phyloP scores from a whole-genome alignment of 2,797 vertebrate genomes.

The Acomys russatus region DNA sequence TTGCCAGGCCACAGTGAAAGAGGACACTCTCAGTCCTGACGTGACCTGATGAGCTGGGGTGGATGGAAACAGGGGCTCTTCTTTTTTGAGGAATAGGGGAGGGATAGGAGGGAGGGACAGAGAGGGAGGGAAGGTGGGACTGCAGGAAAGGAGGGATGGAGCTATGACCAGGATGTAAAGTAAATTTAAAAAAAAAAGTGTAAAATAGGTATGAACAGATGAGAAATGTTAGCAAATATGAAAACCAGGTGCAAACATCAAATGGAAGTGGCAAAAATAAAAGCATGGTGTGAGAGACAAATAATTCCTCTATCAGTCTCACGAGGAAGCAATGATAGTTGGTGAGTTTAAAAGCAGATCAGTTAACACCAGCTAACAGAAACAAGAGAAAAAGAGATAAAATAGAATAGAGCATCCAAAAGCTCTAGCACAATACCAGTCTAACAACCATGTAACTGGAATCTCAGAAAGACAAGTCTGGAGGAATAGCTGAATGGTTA shows the following conservation, averaged over 20 bases:
- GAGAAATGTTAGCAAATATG: background rate
- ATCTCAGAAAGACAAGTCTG: background rate
- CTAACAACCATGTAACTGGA: background rate
- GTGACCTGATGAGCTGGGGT: no score
- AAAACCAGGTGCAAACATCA: background rate
- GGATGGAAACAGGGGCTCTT: no score
- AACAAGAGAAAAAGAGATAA: background rate
- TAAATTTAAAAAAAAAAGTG: no score
- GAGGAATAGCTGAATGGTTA: background rate
- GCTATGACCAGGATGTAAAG: no score
- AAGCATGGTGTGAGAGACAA: background rate
- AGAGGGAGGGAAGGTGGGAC: no score
- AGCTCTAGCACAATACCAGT: background rate
- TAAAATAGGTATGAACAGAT: background rate
- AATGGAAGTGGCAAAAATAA: conserved; percentile 39
- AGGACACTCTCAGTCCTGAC: no score
- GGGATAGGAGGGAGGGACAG: no score
- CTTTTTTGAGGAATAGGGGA: no score
- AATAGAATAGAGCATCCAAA: background rate
- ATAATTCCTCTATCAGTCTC: background rate
- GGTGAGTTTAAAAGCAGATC: background rate
- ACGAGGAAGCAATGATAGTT: background rate
- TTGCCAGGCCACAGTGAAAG: no score
- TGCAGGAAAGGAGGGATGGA: no score
- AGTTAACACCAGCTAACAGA: conserved; percentile 15